Evolutionary conservation across 2,888 invertebrate genomes (phyloP), one percentile per base, ranked within the genome.

Genomic region (Eumerus sabulonum): DNA sequence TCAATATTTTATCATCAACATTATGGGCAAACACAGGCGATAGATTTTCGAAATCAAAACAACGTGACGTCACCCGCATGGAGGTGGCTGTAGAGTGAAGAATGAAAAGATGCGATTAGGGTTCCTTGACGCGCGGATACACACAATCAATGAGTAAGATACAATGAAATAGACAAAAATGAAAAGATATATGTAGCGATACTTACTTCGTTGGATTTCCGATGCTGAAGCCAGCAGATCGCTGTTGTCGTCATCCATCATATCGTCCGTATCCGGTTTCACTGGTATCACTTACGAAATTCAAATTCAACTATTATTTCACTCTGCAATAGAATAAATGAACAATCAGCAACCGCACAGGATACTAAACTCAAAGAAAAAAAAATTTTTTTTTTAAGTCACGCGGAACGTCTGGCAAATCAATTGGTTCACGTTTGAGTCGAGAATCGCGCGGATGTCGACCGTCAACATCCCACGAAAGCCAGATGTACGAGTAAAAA

Each of bases 151-250:
- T 27, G 3, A 27, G 27, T 27, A 27, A 40, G 36, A 11, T 36
- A 40, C 40, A 40, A n/a, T 3, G n/a, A n/a, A n/a, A 19, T 70
- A 68, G 59, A 68, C 57, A 79, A 50, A 51, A 54, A 19, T 60
- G 19, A 16, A 51, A 56, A 42, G 50, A 38, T 7, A 27, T 38
- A 18, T 47, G 42, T n/a, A 56, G 14, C 2, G 44, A n/a, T 81
- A 85, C 85, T 84, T 74, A 88, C 88, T 87, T 84, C 85, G 84
- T 83, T 87, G 88, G 82, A 88, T 85, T 84, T 88, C 88, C 38
- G 88, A 87, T 84, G 88, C 88, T 64, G 88, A 87, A 83, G 87
- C 88, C 85, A 88, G 81, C 83, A 88, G 84, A 85, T 88, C 88
- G 76, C 86, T 87, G 82, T 87, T 86, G 82, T 88, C 88, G 76